Evolutionary conservation across 2,113 vertebrate genomes (phyloP).

Genomic region (Nyctereutes procyonoides): DNA sequence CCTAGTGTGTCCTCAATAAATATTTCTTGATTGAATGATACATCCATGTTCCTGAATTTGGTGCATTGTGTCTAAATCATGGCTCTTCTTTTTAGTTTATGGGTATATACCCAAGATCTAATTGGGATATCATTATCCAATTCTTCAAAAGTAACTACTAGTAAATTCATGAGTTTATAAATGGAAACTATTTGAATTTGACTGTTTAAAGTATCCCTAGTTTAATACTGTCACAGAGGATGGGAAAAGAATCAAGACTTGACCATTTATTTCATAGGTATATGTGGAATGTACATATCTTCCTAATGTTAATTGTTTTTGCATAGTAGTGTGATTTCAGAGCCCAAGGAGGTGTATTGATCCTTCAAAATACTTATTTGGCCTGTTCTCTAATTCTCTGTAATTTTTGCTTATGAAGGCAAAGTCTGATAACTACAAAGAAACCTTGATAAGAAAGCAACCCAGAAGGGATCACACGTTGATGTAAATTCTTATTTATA

Average conservation of each 20-base stretch:
- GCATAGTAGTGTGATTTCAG: background rate
- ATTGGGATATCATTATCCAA: background rate
- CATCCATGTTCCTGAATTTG: background rate
- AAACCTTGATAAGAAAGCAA: background rate
- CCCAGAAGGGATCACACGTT: background rate
- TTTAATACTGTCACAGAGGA: background rate
- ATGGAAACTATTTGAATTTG: background rate
- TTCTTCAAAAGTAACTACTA: background rate
- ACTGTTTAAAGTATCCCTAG: background rate
- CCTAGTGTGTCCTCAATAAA: background rate
- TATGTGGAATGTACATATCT: background rate
- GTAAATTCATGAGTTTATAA: constrained; percentile 22
- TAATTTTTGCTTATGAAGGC: background rate
- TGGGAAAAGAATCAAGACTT: background rate
- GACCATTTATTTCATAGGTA: background rate
- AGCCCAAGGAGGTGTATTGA: background rate
- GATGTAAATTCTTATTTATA: background rate
- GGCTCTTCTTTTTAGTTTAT: background rate
- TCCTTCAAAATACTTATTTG: background rate
- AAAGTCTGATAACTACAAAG: background rate
- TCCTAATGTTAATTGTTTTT: background rate
- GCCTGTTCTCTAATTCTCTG: background rate
- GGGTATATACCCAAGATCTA: background rate
- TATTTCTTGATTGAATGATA: background rate
- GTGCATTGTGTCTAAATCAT: background rate